Conservation (phyloP, 1,140 invertebrate species). For the Pogonomyrmex californicus region DNA sequence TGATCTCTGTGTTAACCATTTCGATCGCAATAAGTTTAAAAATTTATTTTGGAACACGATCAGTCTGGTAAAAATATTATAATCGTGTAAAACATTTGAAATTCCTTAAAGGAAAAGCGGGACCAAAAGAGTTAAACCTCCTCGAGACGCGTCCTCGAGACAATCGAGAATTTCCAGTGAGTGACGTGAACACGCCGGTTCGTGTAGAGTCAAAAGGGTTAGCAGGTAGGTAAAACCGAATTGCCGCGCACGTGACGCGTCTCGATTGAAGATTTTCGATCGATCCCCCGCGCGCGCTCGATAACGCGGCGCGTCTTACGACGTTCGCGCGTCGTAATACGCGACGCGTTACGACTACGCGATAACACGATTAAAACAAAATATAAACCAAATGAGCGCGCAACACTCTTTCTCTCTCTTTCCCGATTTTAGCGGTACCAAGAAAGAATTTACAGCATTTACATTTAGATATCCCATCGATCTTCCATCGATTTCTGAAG, state of each 20-base stretch:
- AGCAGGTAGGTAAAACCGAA: conserved; percentile 19
- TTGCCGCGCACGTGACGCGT: conserved; percentile 53
- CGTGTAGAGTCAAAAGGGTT: neutral
- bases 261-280: conserved; percentile 53
- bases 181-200: neutral
- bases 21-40: no score
- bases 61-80: no score
- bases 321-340: no score
- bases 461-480: no score
- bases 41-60: no score
- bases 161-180: neutral
- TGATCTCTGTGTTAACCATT: neutral
- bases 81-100: no score
- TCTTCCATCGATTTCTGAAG: no score
- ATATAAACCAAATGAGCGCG: neutral
- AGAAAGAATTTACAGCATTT: no score
- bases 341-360: neutral
- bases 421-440: no score
- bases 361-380: conserved; percentile 29
- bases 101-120: no score
- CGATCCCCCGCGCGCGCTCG: conserved; percentile 1
- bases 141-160: neutral
- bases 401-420: conserved; percentile 1
- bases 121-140: neutral
- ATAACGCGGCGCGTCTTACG: conserved; percentile 1